Evolutionary conservation across 2,888 invertebrate genomes (phyloP), one percentile per base, ranked within the genome.

Genomic region (Osmoderma eremita): DNA sequence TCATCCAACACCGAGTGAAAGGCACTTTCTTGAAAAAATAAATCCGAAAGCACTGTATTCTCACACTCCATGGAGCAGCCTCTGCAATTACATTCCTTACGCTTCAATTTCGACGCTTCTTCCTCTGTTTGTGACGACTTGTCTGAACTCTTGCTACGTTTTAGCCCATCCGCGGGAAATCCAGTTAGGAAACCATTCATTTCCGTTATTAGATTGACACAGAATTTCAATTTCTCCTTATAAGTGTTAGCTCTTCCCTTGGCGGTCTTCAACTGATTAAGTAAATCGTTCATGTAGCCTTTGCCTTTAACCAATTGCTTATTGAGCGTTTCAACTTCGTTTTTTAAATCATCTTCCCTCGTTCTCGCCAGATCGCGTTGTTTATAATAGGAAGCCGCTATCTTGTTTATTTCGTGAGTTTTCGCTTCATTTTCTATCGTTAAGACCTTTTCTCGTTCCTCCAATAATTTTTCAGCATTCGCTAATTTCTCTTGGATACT

Each of bases 171-270:
- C 10, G 24, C 1, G 3, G 54, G 10, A 39, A 45, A 10, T 3
- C 36, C 22, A 51, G 42, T 61, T 18, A 68, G 48, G 18, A 61
- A 68, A 20, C 30, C 48, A 45, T 68, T 68, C 58, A 68, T 54
- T 39, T 68, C 65, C 8, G 68, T 64, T 3, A 68, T 68, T 18
- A 65, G 20, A 38, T 53, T 51, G 4, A 61, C 58, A 22, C 64
- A 68, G 58, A 68, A 61, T 39, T 68, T 68, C 12, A 68, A 58
- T 24, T 65, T 68, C 30, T 65, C 68, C 61, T 68, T 68, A 18
- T 65, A 68, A 12, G 15, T 13, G 8, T 13, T 5, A 20, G 38
- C 30, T 51, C 56, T 68, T 5, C 38, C 45, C 45, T 68, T 68
- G 12, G 36, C 36, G 3, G 39, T 58, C 38, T 68, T 64, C 22